A percentile compares a stretch with the other conserved stretches of the same genome.
phyloP scores from a whole-genome alignment of 2,113 vertebrate genomes.

The Cebus imitator region DNA sequence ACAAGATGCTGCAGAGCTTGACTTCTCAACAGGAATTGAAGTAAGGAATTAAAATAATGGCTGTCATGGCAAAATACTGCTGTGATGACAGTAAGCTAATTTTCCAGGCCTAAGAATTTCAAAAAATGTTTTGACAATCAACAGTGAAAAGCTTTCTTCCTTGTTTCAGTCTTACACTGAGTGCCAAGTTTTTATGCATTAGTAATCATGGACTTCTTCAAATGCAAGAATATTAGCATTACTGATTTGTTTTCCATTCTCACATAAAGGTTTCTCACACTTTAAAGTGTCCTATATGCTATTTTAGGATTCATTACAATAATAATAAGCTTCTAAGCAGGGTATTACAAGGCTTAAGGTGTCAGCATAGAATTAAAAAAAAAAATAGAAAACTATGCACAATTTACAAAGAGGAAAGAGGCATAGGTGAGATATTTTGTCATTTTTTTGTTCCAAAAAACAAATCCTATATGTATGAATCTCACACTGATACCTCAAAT shows the following conservation, averaged over 20 bases:
- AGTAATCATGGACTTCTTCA: constrained; percentile 70
- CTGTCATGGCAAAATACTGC: constrained; percentile 75
- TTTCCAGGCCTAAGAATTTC: constrained; percentile 78
- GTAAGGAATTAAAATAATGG: constrained; percentile 83
- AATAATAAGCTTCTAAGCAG: constrained; percentile 33
- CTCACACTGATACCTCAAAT: background rate
- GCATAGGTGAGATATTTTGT: background rate
- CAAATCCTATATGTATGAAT: background rate
- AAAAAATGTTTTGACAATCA: constrained; percentile 85
- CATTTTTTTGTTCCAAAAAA: background rate
- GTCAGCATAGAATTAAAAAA: background rate
- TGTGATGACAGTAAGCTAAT: constrained; percentile 83
- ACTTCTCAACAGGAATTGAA: constrained; percentile 76
- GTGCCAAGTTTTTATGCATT: constrained; percentile 68
- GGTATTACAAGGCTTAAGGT: background rate
- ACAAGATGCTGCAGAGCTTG: constrained; percentile 65
- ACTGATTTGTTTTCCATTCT: constrained; percentile 76
- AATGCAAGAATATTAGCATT: constrained; percentile 71
- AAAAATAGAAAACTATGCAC: background rate
- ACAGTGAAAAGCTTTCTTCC: constrained; percentile 81
- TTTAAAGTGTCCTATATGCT: constrained; percentile 27
- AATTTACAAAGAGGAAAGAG: background rate
- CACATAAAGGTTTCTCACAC: constrained; percentile 37
- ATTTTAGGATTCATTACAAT: constrained; percentile 55
- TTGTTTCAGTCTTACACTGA: constrained; percentile 70